Evolutionary conservation across 2,797 vertebrate species (phyloP).

Genomic region (Fundulus diaphanus): DNA sequence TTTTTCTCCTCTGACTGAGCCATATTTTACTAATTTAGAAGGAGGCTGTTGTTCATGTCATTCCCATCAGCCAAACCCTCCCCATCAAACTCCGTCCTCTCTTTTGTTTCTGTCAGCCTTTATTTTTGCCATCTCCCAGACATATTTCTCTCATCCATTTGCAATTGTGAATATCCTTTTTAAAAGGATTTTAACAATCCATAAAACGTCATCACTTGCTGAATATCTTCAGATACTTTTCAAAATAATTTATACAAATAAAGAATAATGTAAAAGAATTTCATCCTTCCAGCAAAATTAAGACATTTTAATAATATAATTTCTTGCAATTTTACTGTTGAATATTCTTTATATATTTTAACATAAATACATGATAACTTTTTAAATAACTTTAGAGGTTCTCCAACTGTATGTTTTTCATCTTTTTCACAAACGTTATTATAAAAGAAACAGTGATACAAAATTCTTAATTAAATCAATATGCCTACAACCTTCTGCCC

Average conservation of each 20-base stretch:
- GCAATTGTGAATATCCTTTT: conserved; percentile 8
- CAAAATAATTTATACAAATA: neutral
- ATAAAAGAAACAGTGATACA: neutral
- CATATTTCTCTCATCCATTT: conserved; percentile 1
- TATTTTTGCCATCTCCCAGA: neutral
- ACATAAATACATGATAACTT: neutral
- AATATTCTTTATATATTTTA: neutral
- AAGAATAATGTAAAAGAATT: neutral
- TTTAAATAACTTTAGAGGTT: neutral
- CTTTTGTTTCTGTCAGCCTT: conserved; percentile 7
- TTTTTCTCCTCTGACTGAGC: conserved; percentile 13
- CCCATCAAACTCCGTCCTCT: conserved; percentile 1
- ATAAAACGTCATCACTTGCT: neutral
- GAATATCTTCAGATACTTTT: neutral
- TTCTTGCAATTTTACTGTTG: neutral
- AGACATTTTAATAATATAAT: too few species aligned
- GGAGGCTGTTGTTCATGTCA: conserved; percentile 24
- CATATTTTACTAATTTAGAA: conserved; percentile 36
- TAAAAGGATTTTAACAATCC: conserved; percentile 2
- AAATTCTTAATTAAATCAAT: neutral
- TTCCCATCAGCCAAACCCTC: conserved; percentile 7
- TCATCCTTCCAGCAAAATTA: neutral
- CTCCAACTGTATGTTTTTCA: neutral
- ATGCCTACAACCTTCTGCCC: neutral
- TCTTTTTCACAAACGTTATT: too few species aligned